Evolutionary conservation across 2,113 vertebrate species (phyloP), one percentile per base, ranked within the genome.

Genomic region (Platycercus adscitus): DNA sequence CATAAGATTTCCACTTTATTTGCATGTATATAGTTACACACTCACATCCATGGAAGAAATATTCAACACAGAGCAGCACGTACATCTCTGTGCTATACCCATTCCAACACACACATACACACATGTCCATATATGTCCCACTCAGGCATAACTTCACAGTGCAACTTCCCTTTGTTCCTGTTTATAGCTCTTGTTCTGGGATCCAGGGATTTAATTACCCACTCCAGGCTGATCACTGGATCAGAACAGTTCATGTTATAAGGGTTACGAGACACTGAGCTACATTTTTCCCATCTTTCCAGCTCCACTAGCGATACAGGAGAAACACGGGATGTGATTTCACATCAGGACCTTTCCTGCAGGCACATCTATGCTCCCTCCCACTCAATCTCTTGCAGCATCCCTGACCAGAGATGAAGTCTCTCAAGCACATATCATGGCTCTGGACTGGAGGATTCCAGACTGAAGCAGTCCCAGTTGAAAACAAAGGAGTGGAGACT

Each of bases 381-480:
- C 25, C 9, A 11, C 6, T 13, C 7, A 52, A 6, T 2, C 5
- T 65, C 66, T 66, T 20, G 19, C 39, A 14, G 11, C 7, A 9
- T 44, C 44, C 15, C 53, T 60, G 43, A 23, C 28, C 28, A 66
- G 55, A 37, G 24, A 16, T 13, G 8, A 1, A 35, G 11, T 3
- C 13, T 58, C 61, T 76, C 0, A 0, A 33, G 19, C 2, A 1
- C 8, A 2, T 68, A 7, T 63, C 25, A 53, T 47, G 17, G 43
- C 16, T 78, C 60, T 52, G 33, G 14, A 33, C 29, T 35, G 41
- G 47, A 71, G 7, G 19, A 37, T 8, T 13, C 37, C 41, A 75
- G 28, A 41, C 13, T 47, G 24, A 81, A 79, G 31, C 10, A 46
- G 28, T 25, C n/a, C 19, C 43, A 35, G 20, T 4, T 63, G 46